These are phyloP conservation scores for Semicossyphus pulcher DNA, from an alignment of 2,113 vertebrate species.

Conservation along the genomic window DNA sequence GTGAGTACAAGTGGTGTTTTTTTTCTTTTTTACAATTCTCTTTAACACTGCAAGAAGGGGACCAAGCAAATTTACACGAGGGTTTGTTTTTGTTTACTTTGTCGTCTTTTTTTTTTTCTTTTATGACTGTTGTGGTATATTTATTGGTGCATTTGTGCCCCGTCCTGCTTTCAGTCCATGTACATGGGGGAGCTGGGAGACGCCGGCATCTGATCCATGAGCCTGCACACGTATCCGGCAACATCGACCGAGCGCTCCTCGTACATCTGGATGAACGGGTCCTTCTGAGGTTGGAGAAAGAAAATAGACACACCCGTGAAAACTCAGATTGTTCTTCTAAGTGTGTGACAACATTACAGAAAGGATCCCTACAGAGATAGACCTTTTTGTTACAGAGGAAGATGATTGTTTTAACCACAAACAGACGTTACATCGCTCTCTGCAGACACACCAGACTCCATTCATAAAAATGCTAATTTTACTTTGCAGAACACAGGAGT, in stretches of 20 bases:
- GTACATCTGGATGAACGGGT: conserved; percentile 98
- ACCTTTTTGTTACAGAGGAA: no score
- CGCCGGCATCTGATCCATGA: conserved; percentile 97
- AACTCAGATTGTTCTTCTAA: no score
- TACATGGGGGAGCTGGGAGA: conserved; percentile 98
- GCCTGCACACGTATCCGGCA: conserved; percentile 94
- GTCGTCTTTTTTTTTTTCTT: conserved; percentile 28
- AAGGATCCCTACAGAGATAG: no score
- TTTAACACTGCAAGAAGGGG: conserved; percentile 87
- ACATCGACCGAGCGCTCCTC: conserved; percentile 97
- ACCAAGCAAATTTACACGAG: conserved; percentile 86
- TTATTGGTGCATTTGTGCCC: conserved; percentile 73
- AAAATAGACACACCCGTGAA: neutral
- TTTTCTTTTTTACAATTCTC: conserved; percentile 44
- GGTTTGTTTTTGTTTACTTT: conserved; percentile 66
- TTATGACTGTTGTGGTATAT: conserved; percentile 23
- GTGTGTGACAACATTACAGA: no score
- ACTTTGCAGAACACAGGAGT: no score
- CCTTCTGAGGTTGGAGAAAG: conserved; percentile 85
- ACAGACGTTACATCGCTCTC: no score
- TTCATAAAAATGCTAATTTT: no score
- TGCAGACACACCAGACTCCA: no score
- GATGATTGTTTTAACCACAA: no score
- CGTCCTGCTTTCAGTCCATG: conserved; percentile 89
- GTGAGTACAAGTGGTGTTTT: conserved; percentile 86